phyloP scores from a whole-genome alignment of 2,797 vertebrate genomes.

The Geotrypetes seraphini region DNA sequence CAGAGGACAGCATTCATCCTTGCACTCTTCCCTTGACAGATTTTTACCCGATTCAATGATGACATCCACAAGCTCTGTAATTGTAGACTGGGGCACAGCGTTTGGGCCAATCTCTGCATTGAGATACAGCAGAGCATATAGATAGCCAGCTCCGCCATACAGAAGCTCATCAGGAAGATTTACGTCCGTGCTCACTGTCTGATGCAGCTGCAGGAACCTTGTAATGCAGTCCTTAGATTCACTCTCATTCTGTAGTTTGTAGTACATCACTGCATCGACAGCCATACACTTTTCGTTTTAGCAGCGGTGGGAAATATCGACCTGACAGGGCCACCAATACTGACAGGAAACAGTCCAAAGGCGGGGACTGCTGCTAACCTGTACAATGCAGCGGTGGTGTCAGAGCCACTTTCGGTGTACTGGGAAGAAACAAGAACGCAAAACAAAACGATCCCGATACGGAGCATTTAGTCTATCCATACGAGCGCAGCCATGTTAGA shows the following conservation, averaged over 20 bases:
- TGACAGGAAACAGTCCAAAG: too few relatives aligned
- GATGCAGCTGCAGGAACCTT: conserved; percentile 83
- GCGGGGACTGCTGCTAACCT: too few relatives aligned
- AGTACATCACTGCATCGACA: conserved; percentile 81
- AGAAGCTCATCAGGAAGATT: conserved; percentile 87
- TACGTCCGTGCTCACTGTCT: conserved; percentile 60
- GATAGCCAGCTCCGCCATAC: conserved; percentile 82
- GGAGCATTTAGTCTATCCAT: too few relatives aligned
- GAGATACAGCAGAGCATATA: conserved; percentile 82
- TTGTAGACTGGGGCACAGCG: conserved; percentile 59
- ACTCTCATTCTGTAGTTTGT: conserved; percentile 64
- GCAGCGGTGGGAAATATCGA: too few relatives aligned
- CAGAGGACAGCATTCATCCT: conserved; percentile 82
- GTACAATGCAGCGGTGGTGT: too few relatives aligned
- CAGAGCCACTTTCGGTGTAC: too few relatives aligned
- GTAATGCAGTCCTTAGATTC: conserved; percentile 81
- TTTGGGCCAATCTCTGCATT: conserved; percentile 74
- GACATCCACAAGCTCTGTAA: conserved; percentile 73
- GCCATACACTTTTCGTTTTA: too few relatives aligned
- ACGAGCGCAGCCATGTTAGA: too few relatives aligned
- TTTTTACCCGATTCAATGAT: conserved; percentile 84
- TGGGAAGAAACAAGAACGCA: too few relatives aligned
- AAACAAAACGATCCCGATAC: too few relatives aligned
- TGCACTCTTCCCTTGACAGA: conserved; percentile 77
- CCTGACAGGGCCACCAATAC: too few relatives aligned